A percentile compares a stretch with the other conserved stretches of the same genome.
These are phyloP conservation scores for Erpobdella octoculata DNA, from an alignment of 2,888 invertebrate genomes.

Conservation along the genomic window DNA sequence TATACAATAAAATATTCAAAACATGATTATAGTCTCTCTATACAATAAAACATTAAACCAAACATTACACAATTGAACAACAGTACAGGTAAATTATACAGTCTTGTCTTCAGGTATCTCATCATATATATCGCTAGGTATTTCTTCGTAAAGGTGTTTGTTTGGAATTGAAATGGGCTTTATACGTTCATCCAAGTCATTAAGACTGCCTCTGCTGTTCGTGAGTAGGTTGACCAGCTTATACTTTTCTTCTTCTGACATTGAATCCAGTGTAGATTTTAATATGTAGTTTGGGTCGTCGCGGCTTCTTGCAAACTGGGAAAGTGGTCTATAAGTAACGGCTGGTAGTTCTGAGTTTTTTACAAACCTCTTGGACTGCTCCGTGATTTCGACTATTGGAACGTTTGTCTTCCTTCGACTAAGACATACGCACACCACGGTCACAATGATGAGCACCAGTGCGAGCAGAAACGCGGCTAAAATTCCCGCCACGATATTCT, in stretches of 20 bases:
- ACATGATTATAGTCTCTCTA: too few relatives aligned
- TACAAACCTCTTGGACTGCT: slow-evolving; percentile 22
- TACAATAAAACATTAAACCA: too few relatives aligned
- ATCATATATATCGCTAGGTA: slow-evolving; percentile 28
- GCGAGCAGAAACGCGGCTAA: background rate
- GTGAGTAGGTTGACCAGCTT: slow-evolving; percentile 29
- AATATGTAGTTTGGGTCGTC: slow-evolving; percentile 7
- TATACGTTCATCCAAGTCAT: slow-evolving; percentile 17
- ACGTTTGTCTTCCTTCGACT: background rate
- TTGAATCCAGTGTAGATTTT: slow-evolving; percentile 25
- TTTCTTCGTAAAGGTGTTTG: slow-evolving; percentile 28
- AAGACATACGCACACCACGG: background rate
- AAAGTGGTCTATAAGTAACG: background rate
- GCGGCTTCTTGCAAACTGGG: background rate
- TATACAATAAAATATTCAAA: too few relatives aligned
- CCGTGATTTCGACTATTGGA: slow-evolving; percentile 14
- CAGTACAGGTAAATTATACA: too few relatives aligned
- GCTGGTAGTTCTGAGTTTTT: slow-evolving; percentile 4
- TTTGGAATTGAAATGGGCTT: background rate
- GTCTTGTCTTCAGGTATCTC: slow-evolving; percentile 9
- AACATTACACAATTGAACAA: too few relatives aligned
- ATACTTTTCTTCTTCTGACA: slow-evolving; percentile 30
- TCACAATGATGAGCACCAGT: background rate
- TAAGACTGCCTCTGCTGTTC: slow-evolving; percentile 25
- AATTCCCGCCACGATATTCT: background rate